Percentiles rank a stretch among this genome's conserved stretches.
Evolutionary conservation across 2,797 vertebrate genomes (phyloP).

Genomic region (Luscinia luscinia): DNA sequence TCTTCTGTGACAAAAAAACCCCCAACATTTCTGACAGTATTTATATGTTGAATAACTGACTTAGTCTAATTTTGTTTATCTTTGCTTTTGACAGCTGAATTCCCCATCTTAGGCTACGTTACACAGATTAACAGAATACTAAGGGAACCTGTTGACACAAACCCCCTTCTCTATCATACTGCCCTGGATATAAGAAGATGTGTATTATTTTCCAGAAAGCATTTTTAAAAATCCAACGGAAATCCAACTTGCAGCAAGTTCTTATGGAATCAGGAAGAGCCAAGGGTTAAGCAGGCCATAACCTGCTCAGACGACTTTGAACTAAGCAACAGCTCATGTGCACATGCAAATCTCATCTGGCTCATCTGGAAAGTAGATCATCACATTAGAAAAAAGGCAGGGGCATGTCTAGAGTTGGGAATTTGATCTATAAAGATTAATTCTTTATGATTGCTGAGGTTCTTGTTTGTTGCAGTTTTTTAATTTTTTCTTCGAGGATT

Average conservation of each 20-base stretch:
- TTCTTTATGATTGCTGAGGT: not conserved
- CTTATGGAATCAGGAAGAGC: not conserved
- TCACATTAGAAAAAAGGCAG: not conserved
- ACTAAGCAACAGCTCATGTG: not conserved
- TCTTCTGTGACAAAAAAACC: not conserved
- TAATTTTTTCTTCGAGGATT: not conserved
- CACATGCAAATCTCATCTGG: not conserved
- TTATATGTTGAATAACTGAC: not conserved
- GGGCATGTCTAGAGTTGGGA: not conserved
- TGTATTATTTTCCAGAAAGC: not conserved
- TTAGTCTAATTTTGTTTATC: not conserved
- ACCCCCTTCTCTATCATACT: not conserved
- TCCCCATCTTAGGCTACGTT: not conserved
- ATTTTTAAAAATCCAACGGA: not conserved
- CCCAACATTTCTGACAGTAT: not conserved
- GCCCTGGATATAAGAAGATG: not conserved
- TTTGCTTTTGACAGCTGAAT: not conserved
- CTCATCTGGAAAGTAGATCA: not conserved
- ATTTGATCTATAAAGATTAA: not conserved
- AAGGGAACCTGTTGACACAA: accelerated
- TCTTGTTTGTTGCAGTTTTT: not conserved
- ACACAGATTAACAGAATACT: not conserved
- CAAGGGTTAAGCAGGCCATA: not conserved
- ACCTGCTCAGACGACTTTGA: not conserved
- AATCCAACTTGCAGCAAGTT: not conserved